Base-by-base conservation (phyloP, 2,888 invertebrate genomes). In the Desoria tigrina region DNA sequence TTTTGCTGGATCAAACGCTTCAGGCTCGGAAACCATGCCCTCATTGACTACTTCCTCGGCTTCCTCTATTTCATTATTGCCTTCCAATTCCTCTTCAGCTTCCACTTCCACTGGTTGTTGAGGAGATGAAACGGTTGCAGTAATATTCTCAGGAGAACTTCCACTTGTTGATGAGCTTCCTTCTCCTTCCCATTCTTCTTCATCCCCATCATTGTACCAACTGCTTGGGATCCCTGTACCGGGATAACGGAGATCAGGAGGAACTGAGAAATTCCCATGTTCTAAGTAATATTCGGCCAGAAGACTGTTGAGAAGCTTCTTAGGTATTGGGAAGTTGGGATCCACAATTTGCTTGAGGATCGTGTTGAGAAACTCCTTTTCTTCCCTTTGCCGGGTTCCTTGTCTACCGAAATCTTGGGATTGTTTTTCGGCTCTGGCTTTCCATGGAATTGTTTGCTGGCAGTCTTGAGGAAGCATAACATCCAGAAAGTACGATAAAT, bases 1-100 rank as follows among this genome's bases (percentile, higher is more conserved):
- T 45, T 45, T n/a, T 16, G 84, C 86, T 66, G 87, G 86, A 73
- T 88, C 87, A 65, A 7, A 4, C 11, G 11, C 32, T 7, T 32
- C 32, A 21, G 45, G 39, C 39, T 39, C 39, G 39, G 9, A 16
- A 39, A n/a, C 21, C n/a, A 18, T 18, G 49, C 7, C 21, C 26
- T 54, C 27, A 3, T 21, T 9, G 21, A 24, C 54, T 54, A 24
- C 32, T 54, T 54, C 54, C 24, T 51, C 24, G 26, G 4, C 51
- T 51, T 51, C 51, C 21, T 9, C 21, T 51, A 6, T 21, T 51
- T 51, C 26, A 14, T 49, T 18, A n/a, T 18, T 18, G 11, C 18
- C 49, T 49, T 18, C 49, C 18, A 16, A 11, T 49, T 18, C 49
- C 18, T n/a, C 49, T 18, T 49, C 49, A 21, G 9, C 49, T 49